phyloP scores from a whole-genome alignment of 2,888 invertebrate species.

The Pseudolycoriella hygida region DNA sequence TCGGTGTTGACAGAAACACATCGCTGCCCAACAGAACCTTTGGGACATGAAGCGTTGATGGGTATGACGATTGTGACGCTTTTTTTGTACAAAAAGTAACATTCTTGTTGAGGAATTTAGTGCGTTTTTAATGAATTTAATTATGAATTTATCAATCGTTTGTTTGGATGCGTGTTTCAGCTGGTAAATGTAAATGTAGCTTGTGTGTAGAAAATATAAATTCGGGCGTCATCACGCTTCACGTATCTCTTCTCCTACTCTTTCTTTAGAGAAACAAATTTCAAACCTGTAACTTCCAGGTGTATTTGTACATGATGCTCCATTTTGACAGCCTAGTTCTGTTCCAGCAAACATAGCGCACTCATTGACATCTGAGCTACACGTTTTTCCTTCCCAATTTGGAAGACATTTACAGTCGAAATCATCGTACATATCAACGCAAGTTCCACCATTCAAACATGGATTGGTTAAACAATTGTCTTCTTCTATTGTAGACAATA shows the following conservation, averaged over 20 bases:
- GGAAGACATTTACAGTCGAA: conserved; percentile 57
- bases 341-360: conserved; percentile 64
- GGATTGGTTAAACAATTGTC: conserved; percentile 58
- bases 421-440: conserved; percentile 39
- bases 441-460: conserved; percentile 69
- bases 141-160: no score
- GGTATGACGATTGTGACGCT: no score
- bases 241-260: not conserved
- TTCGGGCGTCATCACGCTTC: no score
- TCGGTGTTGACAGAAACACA: no score
- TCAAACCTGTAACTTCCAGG: conserved; percentile 57
- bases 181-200: not conserved
- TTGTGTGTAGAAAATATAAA: no score
- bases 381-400: conserved; percentile 33
- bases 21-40: no score
- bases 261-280: conserved; percentile 5
- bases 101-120: no score
- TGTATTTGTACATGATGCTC: conserved; percentile 64
- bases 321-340: conserved; percentile 83
- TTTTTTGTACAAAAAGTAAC: no score
- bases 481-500: no score
- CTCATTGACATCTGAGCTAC: conserved; percentile 73
- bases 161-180: not conserved
- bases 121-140: no score
- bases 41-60: no score